phyloP scores from a whole-genome alignment of 2,113 vertebrate species.

The Paramisgurnus dabryanus region DNA sequence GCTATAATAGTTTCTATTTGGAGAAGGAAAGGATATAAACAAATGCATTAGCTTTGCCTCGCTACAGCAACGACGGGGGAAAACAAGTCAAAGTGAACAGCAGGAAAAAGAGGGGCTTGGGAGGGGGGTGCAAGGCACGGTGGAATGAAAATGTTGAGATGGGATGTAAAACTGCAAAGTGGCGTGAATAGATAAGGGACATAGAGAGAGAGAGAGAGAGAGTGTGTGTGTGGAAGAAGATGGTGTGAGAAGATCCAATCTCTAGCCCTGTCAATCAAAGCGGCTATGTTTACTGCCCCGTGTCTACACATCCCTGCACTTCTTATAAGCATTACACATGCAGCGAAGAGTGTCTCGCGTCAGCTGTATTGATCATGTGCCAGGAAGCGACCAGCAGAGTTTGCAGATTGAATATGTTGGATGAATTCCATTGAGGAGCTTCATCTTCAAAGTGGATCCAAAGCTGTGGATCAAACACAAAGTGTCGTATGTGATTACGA shows the following conservation, averaged over 20 bases:
- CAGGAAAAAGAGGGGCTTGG: slow-evolving; percentile 32
- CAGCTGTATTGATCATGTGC: slow-evolving; percentile 52
- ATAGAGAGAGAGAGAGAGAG: slow-evolving; percentile 12
- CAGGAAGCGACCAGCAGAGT: slow-evolving; percentile 11
- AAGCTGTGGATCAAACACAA: slow-evolving; percentile 35
- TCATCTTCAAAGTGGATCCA: slow-evolving; percentile 44
- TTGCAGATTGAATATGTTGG: slow-evolving; percentile 45
- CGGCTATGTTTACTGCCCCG: slow-evolving; percentile 44
- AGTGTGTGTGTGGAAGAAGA: not conserved
- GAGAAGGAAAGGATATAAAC: slow-evolving; percentile 47
- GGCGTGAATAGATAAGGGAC: slow-evolving; percentile 48
- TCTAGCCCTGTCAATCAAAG: slow-evolving; percentile 51
- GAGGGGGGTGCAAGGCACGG: slow-evolving; percentile 9
- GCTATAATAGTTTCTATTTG: slow-evolving; percentile 48
- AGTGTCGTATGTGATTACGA: slow-evolving; percentile 38
- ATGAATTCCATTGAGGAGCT: slow-evolving; percentile 40
- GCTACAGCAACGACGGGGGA: slow-evolving; percentile 17
- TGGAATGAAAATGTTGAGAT: slow-evolving; percentile 41
- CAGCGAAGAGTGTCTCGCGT: slow-evolving; percentile 37
- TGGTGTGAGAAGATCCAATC: slow-evolving; percentile 53
- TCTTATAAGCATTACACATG: slow-evolving; percentile 49
- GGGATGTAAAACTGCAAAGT: slow-evolving; percentile 48
- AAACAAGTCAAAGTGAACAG: slow-evolving; percentile 40
- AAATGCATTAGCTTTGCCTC: slow-evolving; percentile 39
- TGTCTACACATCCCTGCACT: slow-evolving; percentile 40